phyloP scores from a whole-genome alignment of 2,888 invertebrate species.

The Lissonota sp. region DNA sequence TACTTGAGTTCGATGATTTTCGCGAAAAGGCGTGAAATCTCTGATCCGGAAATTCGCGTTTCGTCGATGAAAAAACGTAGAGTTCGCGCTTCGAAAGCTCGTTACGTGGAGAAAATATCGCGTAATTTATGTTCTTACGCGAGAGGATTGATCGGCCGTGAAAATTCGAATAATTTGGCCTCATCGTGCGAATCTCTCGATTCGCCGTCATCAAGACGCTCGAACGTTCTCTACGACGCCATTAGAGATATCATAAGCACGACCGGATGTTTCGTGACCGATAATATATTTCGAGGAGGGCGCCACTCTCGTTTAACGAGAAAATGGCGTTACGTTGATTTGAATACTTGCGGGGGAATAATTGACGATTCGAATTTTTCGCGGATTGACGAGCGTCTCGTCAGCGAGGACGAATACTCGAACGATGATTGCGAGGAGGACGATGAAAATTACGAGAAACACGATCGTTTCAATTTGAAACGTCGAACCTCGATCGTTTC shows the following conservation, averaged over 20 bases:
- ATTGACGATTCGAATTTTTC: constrained; percentile 7
- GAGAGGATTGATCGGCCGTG: background rate
- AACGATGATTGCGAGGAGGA: constrained; percentile 42
- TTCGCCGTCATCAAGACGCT: constrained; percentile 47
- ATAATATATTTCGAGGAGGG: constrained; percentile 43
- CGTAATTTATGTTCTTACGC: constrained; percentile 31
- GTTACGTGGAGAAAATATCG: constrained; percentile 45
- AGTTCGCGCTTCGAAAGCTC: constrained; percentile 22
- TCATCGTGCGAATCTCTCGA: constrained; percentile 37
- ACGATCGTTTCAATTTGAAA: constrained; percentile 51
- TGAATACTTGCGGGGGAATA: background rate
- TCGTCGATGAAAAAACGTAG: background rate
- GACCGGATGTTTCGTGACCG: constrained; percentile 43
- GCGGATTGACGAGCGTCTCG: background rate
- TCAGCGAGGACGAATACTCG: constrained; percentile 21
- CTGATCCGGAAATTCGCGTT: constrained; percentile 1
- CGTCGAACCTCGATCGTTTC: constrained; percentile 76
- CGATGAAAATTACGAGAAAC: constrained; percentile 51
- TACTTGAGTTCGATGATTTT: constrained; percentile 38
- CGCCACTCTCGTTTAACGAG: constrained; percentile 13
- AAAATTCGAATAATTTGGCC: constrained; percentile 22
- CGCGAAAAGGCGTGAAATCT: background rate
- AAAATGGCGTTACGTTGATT: constrained; percentile 30
- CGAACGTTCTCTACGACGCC: constrained; percentile 34
- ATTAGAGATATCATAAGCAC: constrained; percentile 36